A percentile compares a stretch with the other conserved stretches of the same genome.
phyloP scores from a whole-genome alignment of 2,797 vertebrate genomes.

The Choloepus didactylus region DNA sequence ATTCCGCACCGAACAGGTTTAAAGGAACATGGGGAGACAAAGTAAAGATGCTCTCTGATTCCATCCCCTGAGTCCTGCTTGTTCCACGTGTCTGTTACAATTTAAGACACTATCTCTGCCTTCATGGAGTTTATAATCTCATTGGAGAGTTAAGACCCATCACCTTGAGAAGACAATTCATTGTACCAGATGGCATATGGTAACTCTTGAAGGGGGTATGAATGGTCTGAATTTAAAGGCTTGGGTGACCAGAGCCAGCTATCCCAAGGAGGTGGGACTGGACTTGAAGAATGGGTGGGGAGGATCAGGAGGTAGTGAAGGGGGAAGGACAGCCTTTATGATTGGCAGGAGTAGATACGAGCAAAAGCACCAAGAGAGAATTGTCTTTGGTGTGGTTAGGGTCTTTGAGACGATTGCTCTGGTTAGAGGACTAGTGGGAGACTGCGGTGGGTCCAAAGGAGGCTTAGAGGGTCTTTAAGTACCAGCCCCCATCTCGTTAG shows the following conservation, averaged over 20 bases:
- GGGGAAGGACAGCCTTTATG: too few relatives aligned
- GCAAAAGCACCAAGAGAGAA: neutral
- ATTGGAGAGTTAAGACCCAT: neutral
- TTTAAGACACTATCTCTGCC: rapidly evolving
- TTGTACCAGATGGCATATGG: neutral
- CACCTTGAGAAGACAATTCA: neutral
- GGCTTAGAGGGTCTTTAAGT: neutral
- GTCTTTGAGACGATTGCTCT: neutral
- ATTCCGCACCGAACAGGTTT: neutral
- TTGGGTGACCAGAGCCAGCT: neutral
- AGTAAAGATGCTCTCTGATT: neutral
- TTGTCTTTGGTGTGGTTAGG: neutral
- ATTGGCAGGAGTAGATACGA: neutral
- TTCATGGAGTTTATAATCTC: neutral
- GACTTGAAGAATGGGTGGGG: neutral
- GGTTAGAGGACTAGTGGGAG: neutral
- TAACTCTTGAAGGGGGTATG: too few relatives aligned
- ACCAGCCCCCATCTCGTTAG: neutral
- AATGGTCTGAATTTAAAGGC: neutral
- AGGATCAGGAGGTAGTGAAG: too few relatives aligned
- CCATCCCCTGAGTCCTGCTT: neutral
- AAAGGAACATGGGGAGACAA: neutral
- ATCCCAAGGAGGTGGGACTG: neutral
- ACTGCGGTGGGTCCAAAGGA: neutral
- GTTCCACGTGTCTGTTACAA: too few relatives aligned